Evolutionary conservation across 2,797 vertebrate species (phyloP), one percentile per base, ranked within the genome.

Genomic region (Aldrovandia affinis): DNA sequence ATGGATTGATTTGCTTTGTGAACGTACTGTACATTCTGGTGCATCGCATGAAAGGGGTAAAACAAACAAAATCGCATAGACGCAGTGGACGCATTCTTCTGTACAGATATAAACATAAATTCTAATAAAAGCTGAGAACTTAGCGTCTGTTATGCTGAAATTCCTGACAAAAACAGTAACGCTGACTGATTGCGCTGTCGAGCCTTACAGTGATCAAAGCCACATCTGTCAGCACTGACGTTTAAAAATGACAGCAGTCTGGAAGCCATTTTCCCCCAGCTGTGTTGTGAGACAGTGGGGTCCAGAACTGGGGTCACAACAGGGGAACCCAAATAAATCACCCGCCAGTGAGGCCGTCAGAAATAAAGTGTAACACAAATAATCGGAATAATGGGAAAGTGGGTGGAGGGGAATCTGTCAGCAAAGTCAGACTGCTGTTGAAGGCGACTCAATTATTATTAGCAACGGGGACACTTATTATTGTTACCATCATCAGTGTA

Each of bases 311-410:
- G 73, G 73, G 73, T 77, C 73, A 44, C 73, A 77, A 77, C 10
- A 10, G 20, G 25, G 39, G 73, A 77, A 77, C 73, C 73, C 73
- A 77, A 77, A 77, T 77, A 77, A 77, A 77, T 77, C 73, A 77
- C 73, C 73, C 73, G 73, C 73, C 73, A 77, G 73, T 47, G 42
- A 77, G 73, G 73, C 42, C 39, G 73, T 77, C 73, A 77, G 73
- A 77, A 77, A 77, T 77, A 44, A 77, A 77, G 73, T 77, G 73
- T n/a, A 77, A 77, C 42, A 77, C 39, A 77, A 77, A 77, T 77
- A 77, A 77, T 77, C 73, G 44, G 73, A 77, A 77, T 77, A 77
- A 47, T 47, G 42, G 73, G 39, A 77, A 20, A 77, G 36, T 47
- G 73, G 73, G 6, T 47, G 7, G 73, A n/a, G 73, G 47, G 39